Evolutionary conservation across 2,888 invertebrate species (phyloP).

Genomic region (Encarsia formosa): DNA sequence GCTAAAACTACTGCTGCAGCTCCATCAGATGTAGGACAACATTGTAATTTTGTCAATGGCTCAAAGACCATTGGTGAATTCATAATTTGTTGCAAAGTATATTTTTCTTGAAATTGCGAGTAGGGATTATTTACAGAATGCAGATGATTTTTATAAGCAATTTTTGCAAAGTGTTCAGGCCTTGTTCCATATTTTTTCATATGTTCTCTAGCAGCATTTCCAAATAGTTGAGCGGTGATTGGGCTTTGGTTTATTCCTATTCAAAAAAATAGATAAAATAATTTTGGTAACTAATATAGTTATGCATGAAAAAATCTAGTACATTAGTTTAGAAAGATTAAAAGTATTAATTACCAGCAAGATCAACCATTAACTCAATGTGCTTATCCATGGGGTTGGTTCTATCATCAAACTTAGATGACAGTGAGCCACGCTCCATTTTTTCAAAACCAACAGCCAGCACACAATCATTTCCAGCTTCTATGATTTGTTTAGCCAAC

Average conservation of each 20-base stretch:
- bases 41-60: conserved; percentile 92
- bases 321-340: neutral
- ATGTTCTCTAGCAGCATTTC: conserved; percentile 92
- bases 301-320: no score
- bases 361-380: conserved; percentile 77
- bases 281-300: neutral
- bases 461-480: conserved; percentile 83
- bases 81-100: conserved; percentile 84
- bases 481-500: conserved; percentile 88
- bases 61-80: conserved; percentile 85
- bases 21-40: conserved; percentile 99
- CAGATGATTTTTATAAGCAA: conserved; percentile 96
- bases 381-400: conserved; percentile 88
- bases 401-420: conserved; percentile 71
- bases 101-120: conserved; percentile 91
- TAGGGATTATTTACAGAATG: conserved; percentile 96
- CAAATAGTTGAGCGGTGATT: conserved; percentile 92
- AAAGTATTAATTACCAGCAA: conserved; percentile 57
- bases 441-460: conserved; percentile 96
- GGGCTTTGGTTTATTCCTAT: conserved; percentile 70
- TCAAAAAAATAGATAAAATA: neutral
- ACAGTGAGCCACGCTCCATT: conserved; percentile 90
- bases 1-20: conserved; percentile 89
- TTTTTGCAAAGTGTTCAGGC: conserved; percentile 91
- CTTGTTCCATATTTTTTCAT: conserved; percentile 94